Percentiles rank a stretch among this genome's conserved stretches.
Conservation (phyloP, 2,797 vertebrate species). For the Bucorvus abyssinicus region DNA sequence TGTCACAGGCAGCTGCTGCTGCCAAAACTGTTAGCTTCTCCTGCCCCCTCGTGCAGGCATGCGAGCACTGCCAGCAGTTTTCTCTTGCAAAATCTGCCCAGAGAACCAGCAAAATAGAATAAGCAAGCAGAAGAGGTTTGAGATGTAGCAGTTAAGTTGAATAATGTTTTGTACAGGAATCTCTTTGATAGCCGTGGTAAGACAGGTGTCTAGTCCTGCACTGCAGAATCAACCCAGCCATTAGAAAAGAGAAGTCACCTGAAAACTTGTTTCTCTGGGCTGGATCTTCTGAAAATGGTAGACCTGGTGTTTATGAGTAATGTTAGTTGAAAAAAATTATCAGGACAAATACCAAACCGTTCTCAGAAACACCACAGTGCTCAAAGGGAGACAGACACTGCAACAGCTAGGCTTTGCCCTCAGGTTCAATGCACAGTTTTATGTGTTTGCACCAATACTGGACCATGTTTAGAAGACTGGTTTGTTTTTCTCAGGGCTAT, state of each 20-base stretch:
- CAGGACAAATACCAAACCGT: background rate
- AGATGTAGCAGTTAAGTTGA: background rate
- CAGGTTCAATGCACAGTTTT: background rate
- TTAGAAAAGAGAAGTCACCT: background rate
- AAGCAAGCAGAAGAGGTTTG: background rate
- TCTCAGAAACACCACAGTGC: background rate
- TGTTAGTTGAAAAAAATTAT: fast-evolving
- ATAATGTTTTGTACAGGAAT: background rate
- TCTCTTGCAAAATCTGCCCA: background rate
- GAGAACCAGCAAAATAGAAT: background rate
- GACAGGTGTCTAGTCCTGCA: background rate
- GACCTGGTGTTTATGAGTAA: background rate
- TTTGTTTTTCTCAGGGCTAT: background rate
- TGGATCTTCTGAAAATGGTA: background rate
- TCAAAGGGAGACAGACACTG: background rate
- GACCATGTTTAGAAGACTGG: background rate
- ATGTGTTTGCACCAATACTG: background rate
- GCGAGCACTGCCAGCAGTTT: slow-evolving; percentile 53
- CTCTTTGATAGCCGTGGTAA: background rate
- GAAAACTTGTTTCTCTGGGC: background rate
- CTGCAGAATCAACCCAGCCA: background rate
- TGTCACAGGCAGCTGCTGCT: background rate
- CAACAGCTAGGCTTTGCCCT: background rate
- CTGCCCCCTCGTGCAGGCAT: slow-evolving; percentile 76
- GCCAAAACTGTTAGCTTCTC: slow-evolving; percentile 67